Evolutionary conservation across 2,888 invertebrate genomes (phyloP).

Genomic region (Papilio protenor): DNA sequence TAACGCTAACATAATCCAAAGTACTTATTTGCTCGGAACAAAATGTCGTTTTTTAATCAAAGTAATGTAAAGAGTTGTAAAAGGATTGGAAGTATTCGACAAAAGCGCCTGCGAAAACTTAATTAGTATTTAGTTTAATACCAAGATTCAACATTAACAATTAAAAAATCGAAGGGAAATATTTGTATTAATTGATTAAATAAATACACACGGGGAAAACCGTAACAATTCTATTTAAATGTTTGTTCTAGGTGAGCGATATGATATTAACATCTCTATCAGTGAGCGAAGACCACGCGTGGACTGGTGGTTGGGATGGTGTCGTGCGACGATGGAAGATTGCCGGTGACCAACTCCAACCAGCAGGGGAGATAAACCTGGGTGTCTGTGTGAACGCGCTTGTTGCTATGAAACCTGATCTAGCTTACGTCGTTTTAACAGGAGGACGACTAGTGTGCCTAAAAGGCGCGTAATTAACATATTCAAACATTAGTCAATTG

Average conservation of each 20-base stretch:
- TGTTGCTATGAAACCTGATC: constrained; percentile 53
- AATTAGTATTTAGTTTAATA: neutral
- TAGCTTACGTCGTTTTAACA: constrained; percentile 62
- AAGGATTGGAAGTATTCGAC: no score
- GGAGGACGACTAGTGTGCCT: constrained; percentile 65
- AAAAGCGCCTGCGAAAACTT: constrained; percentile 15
- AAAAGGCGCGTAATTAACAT: constrained; percentile 47
- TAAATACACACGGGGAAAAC: neutral
- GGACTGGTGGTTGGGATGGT: constrained; percentile 85
- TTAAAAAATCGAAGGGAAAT: neutral
- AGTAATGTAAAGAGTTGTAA: no score
- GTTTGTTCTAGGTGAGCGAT: constrained; percentile 67
- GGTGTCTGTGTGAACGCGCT: constrained; percentile 74
- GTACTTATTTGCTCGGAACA: no score
- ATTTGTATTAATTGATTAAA: neutral
- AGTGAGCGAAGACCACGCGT: constrained; percentile 71
- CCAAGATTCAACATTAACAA: neutral
- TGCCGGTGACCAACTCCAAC: constrained; percentile 61
- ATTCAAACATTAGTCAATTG: neutral
- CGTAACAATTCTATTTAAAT: neutral
- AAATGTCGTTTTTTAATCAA: no score
- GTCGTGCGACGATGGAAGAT: constrained; percentile 75
- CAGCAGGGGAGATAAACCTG: constrained; percentile 68
- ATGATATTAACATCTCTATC: constrained; percentile 81
- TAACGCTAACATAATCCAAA: neutral